phyloP scores from a whole-genome alignment of 2,113 vertebrate genomes.

The Geococcyx californianus region DNA sequence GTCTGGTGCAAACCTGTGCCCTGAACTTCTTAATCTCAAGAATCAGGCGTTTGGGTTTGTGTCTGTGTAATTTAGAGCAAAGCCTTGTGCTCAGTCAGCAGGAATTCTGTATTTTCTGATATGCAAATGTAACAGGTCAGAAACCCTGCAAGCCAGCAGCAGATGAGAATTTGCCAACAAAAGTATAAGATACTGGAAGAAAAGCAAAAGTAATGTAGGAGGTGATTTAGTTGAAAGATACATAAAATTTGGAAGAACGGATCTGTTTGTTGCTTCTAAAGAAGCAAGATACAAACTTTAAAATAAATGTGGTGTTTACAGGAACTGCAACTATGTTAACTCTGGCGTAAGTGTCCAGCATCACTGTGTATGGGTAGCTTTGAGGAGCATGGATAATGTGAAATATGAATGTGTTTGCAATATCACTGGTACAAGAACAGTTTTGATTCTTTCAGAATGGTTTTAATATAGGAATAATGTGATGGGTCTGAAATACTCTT shows the following conservation, averaged over 20 bases:
- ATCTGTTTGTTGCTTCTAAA: neutral
- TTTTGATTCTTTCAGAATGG: neutral
- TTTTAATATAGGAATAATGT: neutral
- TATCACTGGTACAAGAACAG: neutral
- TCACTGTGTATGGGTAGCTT: neutral
- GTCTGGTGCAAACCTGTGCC: neutral
- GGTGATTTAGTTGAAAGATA: neutral
- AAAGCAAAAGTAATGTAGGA: neutral
- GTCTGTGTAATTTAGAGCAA: neutral
- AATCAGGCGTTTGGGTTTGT: neutral
- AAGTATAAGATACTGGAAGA: neutral
- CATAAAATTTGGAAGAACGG: neutral
- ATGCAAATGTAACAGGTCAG: neutral
- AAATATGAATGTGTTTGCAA: neutral
- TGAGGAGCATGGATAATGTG: neutral
- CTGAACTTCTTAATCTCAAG: neutral
- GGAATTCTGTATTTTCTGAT: neutral
- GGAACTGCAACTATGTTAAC: neutral
- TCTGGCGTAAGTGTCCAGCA: neutral
- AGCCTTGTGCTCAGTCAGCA: neutral
- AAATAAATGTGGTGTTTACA: neutral
- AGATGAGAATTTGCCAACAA: neutral
- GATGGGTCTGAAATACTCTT: neutral
- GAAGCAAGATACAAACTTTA: neutral
- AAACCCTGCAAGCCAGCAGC: neutral